Percentiles rank a stretch among this genome's conserved stretches.
phyloP scores from a whole-genome alignment of 2,797 vertebrate genomes.

The Manis crassicaudata region DNA sequence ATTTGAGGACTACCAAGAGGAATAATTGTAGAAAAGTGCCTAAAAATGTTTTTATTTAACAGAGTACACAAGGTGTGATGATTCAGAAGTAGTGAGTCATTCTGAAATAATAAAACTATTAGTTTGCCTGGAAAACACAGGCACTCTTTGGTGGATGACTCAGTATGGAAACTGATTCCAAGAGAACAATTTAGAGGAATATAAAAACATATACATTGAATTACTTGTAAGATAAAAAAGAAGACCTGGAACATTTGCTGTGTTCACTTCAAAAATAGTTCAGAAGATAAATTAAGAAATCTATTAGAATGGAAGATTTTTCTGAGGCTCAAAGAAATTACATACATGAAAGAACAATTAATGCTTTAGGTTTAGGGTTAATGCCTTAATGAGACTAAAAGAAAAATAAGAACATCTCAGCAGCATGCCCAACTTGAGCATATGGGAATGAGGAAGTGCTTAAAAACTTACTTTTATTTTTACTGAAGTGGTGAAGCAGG shows the following conservation, averaged over 20 bases:
- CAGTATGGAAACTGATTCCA: constrained; percentile 69
- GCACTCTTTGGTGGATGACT: constrained; percentile 68
- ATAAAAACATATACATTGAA: constrained; percentile 53
- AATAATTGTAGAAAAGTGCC: constrained; percentile 36
- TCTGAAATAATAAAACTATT: constrained; percentile 71
- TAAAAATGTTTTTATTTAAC: constrained; percentile 60
- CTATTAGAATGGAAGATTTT: constrained; percentile 48
- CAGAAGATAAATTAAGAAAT: constrained; percentile 56
- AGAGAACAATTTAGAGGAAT: constrained; percentile 58
- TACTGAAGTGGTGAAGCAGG: background rate
- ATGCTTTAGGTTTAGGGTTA: constrained; percentile 43
- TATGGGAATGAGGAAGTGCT: background rate
- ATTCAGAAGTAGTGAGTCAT: constrained; percentile 78
- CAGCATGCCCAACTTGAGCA: background rate
- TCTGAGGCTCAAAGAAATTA: constrained; percentile 48
- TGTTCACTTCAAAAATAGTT: constrained; percentile 40
- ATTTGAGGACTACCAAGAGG: constrained; percentile 14
- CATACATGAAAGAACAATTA: constrained; percentile 8
- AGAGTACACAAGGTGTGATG: constrained; percentile 61
- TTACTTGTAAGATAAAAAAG: background rate
- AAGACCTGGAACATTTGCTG: constrained; percentile 44
- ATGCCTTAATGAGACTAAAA: constrained; percentile 34
- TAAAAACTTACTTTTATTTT: constrained; percentile 48
- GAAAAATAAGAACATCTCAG: constrained; percentile 17
- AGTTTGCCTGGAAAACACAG: constrained; percentile 73